Conservation (phyloP, 2,113 vertebrate genomes). For the Oenanthe oenanthe region DNA sequence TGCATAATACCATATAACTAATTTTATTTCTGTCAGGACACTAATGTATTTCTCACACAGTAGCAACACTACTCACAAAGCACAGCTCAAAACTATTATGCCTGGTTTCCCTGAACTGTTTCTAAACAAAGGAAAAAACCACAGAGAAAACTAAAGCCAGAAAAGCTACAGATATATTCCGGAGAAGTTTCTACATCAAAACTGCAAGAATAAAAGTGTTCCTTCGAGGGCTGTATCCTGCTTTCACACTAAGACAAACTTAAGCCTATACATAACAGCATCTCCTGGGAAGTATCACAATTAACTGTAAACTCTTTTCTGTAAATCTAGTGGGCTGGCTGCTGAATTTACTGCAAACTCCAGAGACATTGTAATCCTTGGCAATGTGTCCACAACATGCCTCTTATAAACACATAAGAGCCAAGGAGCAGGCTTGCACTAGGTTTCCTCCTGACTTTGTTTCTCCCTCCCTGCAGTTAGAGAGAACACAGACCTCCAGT, state of each 20-base stretch:
- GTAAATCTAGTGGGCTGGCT: conserved; percentile 10
- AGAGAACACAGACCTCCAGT: neutral
- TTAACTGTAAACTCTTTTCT: conserved; percentile 17
- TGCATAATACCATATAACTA: neutral
- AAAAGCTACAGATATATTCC: neutral
- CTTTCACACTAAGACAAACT: neutral
- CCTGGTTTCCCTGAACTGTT: neutral
- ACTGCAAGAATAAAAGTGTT: conserved; percentile 7
- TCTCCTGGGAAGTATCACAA: conserved; percentile 11
- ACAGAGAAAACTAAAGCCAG: neutral
- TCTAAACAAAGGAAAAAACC: neutral
- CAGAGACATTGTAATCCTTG: neutral
- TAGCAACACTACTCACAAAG: neutral
- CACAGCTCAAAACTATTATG: neutral
- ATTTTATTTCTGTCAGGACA: neutral
- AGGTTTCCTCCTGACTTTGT: neutral
- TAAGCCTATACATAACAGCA: neutral
- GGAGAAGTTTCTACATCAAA: neutral
- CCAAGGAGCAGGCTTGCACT: neutral
- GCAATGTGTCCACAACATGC: neutral
- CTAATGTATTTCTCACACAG: neutral
- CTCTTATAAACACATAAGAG: neutral
- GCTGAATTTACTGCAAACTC: neutral
- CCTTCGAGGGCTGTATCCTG: neutral
- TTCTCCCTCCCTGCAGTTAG: neutral